A percentile compares a stretch with the other conserved stretches of the same genome.
phyloP scores from a whole-genome alignment of 2,888 invertebrate genomes.

The Acronicta alni region DNA sequence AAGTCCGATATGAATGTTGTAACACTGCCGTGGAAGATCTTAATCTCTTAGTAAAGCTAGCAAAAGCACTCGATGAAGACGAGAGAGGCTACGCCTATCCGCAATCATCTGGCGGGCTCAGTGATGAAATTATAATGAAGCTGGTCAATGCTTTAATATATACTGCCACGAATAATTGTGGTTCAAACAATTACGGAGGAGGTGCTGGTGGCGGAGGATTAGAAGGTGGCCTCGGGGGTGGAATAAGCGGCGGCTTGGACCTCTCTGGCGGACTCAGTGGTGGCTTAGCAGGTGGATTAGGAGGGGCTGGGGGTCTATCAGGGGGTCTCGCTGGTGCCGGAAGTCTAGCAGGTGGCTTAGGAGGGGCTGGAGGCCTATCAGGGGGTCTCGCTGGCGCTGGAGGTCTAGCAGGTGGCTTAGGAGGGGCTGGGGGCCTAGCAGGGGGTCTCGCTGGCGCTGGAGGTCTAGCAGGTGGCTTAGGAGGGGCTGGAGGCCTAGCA shows the following conservation, averaged over 20 bases:
- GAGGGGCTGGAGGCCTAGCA: constrained; percentile 10
- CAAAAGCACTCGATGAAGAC: constrained; percentile 51
- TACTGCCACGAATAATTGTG: constrained; percentile 67
- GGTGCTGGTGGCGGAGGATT: constrained; percentile 4
- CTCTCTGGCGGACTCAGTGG: constrained; percentile 4
- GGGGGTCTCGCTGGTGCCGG: neutral
- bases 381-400: no score
- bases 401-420: constrained; percentile 5
- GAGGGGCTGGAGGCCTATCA: neutral
- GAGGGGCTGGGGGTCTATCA: no score
- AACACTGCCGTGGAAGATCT: constrained; percentile 61
- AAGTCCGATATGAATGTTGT: constrained; percentile 54
- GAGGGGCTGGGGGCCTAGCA: constrained; percentile 11
- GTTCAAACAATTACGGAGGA: constrained; percentile 1
- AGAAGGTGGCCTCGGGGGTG: constrained; percentile 16
- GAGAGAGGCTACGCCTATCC: constrained; percentile 22
- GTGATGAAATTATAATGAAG: constrained; percentile 76
- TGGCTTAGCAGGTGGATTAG: constrained; percentile 5
- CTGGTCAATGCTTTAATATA: constrained; percentile 76
- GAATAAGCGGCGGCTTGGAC: neutral
- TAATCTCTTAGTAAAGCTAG: constrained; percentile 54
- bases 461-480: constrained; percentile 2
- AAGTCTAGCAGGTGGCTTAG: constrained; percentile 8
- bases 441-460: constrained; percentile 4
- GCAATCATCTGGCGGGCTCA: constrained; percentile 47